Evolutionary conservation across 1,140 invertebrate species (phyloP).

Genomic region (Cyphomyrmex costatus): DNA sequence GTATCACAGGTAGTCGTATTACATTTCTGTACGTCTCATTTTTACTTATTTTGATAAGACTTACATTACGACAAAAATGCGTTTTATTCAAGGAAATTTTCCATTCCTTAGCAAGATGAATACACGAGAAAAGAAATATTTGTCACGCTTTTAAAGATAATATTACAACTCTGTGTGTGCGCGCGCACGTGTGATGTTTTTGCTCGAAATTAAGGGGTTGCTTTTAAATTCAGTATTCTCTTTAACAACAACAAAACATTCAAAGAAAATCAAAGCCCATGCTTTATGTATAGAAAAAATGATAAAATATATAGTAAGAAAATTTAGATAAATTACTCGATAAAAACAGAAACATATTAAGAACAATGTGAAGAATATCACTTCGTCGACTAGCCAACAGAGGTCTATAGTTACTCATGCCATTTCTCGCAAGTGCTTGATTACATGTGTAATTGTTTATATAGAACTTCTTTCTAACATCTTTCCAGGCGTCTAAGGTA

Average conservation of each 20-base stretch:
- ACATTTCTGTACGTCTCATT: not conserved
- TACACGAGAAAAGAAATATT: not conserved
- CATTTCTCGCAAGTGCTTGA: no score
- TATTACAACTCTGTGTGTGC: not conserved
- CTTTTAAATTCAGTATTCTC: constrained; percentile 29
- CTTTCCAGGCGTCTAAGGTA: no score
- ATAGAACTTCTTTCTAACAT: no score
- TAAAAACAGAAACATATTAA: not conserved
- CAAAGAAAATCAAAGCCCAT: constrained; percentile 3
- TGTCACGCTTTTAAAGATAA: not conserved
- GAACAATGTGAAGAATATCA: no score
- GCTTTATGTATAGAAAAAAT: not conserved
- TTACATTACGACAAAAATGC: not conserved
- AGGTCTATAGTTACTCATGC: no score
- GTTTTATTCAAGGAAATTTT: not conserved
- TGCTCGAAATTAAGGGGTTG: constrained; percentile 15
- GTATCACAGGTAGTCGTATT: not conserved
- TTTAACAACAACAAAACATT: not conserved
- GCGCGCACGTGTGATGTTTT: not conserved
- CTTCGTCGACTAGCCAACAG: no score
- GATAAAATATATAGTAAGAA: not conserved
- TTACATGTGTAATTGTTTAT: no score
- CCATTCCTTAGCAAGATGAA: not conserved
- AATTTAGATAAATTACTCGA: not conserved
- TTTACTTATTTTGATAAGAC: constrained; percentile 2